Conservation (phyloP, 2,888 invertebrate species). For the Pharmacophagus antenor region DNA sequence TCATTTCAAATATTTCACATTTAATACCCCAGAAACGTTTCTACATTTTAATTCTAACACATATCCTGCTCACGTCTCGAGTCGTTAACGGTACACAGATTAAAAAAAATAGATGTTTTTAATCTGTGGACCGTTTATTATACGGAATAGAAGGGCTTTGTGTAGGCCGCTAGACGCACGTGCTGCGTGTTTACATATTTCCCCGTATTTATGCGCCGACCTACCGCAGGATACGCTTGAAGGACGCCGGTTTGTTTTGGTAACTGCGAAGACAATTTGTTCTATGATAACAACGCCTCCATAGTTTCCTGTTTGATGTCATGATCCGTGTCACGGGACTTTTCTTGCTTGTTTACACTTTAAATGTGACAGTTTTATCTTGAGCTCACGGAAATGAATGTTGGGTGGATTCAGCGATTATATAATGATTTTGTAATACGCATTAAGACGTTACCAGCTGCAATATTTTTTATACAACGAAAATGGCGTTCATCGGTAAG, state of each 20-base stretch:
- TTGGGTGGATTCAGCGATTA: conserved; percentile 19
- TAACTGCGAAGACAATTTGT: conserved; percentile 37
- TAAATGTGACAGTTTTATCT: not conserved
- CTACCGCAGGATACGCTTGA: conserved; percentile 53
- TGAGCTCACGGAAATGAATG: conserved; percentile 7
- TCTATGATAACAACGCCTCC: conserved; percentile 43
- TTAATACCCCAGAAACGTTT: too few species aligned
- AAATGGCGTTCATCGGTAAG: too few species aligned
- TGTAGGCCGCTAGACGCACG: conserved; percentile 42
- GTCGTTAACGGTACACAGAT: not conserved
- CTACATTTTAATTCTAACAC: too few species aligned
- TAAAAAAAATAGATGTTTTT: too few species aligned
- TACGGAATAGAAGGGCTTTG: conserved; percentile 16
- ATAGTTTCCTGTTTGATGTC: conserved; percentile 44
- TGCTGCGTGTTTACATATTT: conserved; percentile 52
- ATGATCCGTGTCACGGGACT: conserved; percentile 4
- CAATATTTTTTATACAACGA: too few species aligned
- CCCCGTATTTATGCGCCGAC: conserved; percentile 52
- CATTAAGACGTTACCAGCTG: too few species aligned
- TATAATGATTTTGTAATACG: not conserved
- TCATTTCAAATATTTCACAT: too few species aligned
- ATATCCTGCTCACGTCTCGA: not conserved
- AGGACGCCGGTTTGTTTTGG: conserved; percentile 31
- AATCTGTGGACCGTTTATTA: conserved; percentile 11
- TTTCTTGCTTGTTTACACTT: not conserved